Evolutionary conservation across 2,888 invertebrate species (phyloP).

Genomic region (Agrotis clavis): DNA sequence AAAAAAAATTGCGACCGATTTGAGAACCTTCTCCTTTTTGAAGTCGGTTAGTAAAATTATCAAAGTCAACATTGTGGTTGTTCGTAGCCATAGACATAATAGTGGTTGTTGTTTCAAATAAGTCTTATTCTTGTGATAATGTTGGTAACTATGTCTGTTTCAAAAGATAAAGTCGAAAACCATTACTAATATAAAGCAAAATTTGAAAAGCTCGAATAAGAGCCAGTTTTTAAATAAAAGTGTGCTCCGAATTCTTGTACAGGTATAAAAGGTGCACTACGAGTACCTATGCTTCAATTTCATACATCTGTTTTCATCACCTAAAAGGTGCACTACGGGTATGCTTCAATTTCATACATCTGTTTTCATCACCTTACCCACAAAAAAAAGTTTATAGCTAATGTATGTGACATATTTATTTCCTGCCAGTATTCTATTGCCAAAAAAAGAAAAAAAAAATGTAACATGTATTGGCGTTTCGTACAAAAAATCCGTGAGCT

Average conservation of each 20-base stretch:
- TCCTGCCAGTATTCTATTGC: conserved; percentile 18
- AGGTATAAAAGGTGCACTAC: conserved; percentile 32
- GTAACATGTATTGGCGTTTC: conserved; percentile 30
- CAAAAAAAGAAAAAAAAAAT: conserved; percentile 13
- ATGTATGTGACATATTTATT: conserved; percentile 31
- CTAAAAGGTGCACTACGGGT: conserved; percentile 36
- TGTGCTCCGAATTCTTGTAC: not conserved
- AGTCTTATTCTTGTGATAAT: too few relatives aligned
- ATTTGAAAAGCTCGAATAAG: not conserved
- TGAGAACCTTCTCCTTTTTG: too few relatives aligned
- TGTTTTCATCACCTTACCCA: conserved; percentile 24
- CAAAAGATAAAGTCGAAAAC: not conserved
- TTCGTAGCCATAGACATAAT: too few relatives aligned
- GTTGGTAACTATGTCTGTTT: not conserved
- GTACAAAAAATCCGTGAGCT: conserved; percentile 45
- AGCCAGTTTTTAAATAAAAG: not conserved
- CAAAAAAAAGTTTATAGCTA: conserved; percentile 15
- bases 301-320: conserved; percentile 9
- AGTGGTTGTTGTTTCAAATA: too few relatives aligned
- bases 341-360: conserved; percentile 25
- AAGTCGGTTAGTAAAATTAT: not conserved
- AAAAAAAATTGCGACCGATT: too few relatives aligned
- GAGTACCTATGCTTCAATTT: too few relatives aligned
- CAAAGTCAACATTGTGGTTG: not conserved
- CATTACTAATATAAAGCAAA: not conserved